Evolutionary conservation across 92 coral and sea anemone genomes (phyloP).

Genomic region (Porites divaricata): DNA sequence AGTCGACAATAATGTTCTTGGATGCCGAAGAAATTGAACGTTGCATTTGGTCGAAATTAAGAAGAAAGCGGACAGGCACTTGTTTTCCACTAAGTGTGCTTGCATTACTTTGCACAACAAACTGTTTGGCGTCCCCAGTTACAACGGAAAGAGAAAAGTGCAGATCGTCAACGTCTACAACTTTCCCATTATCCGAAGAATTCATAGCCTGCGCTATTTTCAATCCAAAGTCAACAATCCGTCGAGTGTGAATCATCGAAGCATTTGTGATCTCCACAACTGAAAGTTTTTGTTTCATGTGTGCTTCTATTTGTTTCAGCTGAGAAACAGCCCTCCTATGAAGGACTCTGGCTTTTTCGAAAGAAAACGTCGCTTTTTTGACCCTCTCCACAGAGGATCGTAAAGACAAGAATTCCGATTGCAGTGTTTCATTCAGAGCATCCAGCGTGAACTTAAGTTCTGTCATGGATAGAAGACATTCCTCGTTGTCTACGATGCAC

Average conservation of each 20-base stretch:
- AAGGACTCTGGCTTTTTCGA: slow-evolving; percentile 13
- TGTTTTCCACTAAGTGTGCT: background rate
- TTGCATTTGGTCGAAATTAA: slow-evolving; percentile 25
- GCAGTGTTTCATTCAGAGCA: slow-evolving; percentile 18
- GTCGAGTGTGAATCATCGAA: slow-evolving; percentile 14
- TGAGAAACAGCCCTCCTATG: background rate
- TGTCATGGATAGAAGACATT: background rate
- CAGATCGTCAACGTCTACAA: slow-evolving; percentile 3
- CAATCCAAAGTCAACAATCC: slow-evolving; percentile 22
- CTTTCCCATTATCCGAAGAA: background rate
- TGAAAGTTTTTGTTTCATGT: slow-evolving; percentile 3
- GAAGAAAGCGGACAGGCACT: background rate
- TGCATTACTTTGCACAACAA: background rate
- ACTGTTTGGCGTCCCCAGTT: background rate
- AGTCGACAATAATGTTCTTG: slow-evolving; percentile 1
- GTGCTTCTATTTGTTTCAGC: background rate
- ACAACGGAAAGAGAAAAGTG: background rate
- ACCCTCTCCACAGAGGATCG: background rate
- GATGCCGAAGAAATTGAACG: slow-evolving; percentile 16
- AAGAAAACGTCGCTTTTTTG: slow-evolving; percentile 8
- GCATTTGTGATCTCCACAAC: slow-evolving; percentile 26
- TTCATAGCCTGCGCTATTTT: slow-evolving; percentile 14
- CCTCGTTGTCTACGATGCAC: slow-evolving; percentile 10
- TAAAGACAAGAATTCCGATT: background rate
- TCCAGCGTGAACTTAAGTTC: background rate